Evolutionary conservation across 35 echinoderm and acorn worm species (phyloP), one percentile per base, ranked within the genome.

Genomic region (Heliocidaris tuberculata): DNA sequence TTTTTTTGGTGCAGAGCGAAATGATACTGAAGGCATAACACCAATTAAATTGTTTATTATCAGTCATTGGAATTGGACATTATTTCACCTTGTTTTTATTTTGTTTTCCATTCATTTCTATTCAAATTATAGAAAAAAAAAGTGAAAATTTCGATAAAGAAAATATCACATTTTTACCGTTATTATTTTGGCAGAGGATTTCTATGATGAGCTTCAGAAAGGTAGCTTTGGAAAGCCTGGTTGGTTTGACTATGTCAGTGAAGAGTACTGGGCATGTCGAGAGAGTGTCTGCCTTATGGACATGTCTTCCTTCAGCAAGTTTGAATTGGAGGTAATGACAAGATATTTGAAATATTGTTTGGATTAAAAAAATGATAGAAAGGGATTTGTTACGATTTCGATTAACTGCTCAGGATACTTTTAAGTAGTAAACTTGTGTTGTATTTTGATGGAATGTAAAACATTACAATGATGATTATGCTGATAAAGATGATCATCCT

Each of bases 211-310:
- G 1, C 31, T 94, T 24, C 95, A 97, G 88, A 95, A 21, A 92
- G 95, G 94, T 15, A 96, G 94, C 12, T 99, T 97, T 94, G 94
- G 95, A n/a, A 99, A 99, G 95, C 98, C 98, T 24, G 96, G 94
- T 29, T 99, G 98, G 97, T 97, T 99, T 97, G 98, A 99, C 94
- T 91, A 96, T 49, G 96, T 97, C 0, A 95, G 94, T 9, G 93
- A 91, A 5, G 98, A 99, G 94, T 97, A 99, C 95, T 97, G 97
- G 97, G 95, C 98, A 2, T 99, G 98, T 59, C 54, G 98, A 86
- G 98, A 99, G 86, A 93, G 95, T 52, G 98, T 99, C 89, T 96
- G 98, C 86, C 94, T 97, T 13, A 97, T 99, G 96, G 98, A 99
- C 85, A 99, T 99, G 98, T 95, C 97, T 19, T 95, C 97, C 30